A percentile compares a stretch with the other conserved stretches of the same genome.
Evolutionary conservation across 2,888 invertebrate species (phyloP).

Genomic region (Agapostemon virescens): DNA sequence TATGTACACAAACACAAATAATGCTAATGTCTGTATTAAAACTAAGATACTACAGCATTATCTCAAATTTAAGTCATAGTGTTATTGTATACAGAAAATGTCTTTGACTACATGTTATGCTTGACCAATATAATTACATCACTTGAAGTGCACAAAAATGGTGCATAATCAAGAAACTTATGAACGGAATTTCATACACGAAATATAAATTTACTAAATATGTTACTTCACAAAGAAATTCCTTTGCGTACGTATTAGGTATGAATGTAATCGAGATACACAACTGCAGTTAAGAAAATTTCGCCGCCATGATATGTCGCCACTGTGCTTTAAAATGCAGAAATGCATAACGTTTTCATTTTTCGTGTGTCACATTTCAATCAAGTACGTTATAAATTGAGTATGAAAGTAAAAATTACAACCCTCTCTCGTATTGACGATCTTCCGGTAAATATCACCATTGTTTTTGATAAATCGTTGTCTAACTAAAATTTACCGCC

Average conservation of each 20-base stretch:
- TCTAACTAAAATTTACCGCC: constrained; percentile 71
- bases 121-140: constrained; percentile 39
- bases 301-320: constrained; percentile 74
- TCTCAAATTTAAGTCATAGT: constrained; percentile 38
- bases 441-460: neutral
- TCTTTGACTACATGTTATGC: constrained; percentile 37
- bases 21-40: constrained; percentile 7
- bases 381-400: neutral
- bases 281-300: constrained; percentile 65
- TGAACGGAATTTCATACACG: constrained; percentile 31
- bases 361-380: constrained; percentile 9
- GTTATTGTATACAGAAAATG: constrained; percentile 33
- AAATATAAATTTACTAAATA: constrained; percentile 37
- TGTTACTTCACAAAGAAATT: constrained; percentile 53
- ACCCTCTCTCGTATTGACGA: neutral
- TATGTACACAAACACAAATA: constrained; percentile 13
- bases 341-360: constrained; percentile 42
- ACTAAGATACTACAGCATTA: constrained; percentile 27
- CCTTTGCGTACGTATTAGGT: constrained; percentile 54
- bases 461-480: constrained; percentile 52
- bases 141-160: constrained; percentile 22
- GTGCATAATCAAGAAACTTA: constrained; percentile 12
- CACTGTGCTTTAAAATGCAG: constrained; percentile 65
- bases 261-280: constrained; percentile 54
- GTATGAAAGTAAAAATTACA: constrained; percentile 1